Percentiles rank a stretch among this genome's conserved stretches.
Conservation (phyloP, 2,113 vertebrate genomes). For the Casuarius casuarius region DNA sequence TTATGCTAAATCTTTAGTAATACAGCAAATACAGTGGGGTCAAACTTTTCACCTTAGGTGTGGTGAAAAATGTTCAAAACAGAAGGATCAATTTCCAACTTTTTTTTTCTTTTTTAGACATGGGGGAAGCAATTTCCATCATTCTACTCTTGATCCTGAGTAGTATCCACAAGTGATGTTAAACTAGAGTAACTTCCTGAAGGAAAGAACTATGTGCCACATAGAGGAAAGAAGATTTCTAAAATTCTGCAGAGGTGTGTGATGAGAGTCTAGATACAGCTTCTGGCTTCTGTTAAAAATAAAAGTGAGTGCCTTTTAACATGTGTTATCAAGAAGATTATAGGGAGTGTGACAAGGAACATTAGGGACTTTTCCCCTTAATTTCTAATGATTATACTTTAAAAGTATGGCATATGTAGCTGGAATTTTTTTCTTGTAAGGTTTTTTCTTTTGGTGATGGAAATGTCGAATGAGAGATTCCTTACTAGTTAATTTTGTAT, state of each 20-base stretch:
- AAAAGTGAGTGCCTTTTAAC: background rate
- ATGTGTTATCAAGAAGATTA: background rate
- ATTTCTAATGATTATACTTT: background rate
- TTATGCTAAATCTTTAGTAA: background rate
- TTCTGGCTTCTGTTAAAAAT: background rate
- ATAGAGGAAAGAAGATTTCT: background rate
- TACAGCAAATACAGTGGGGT: background rate
- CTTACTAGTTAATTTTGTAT: background rate
- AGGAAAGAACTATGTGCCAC: background rate
- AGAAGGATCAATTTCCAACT: background rate
- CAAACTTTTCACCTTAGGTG: background rate
- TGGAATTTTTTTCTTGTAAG: background rate
- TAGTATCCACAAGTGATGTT: background rate
- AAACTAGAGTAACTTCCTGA: background rate
- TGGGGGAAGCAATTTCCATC: background rate
- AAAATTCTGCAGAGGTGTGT: background rate
- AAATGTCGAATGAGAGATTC: background rate
- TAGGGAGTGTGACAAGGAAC: background rate
- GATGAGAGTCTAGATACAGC: background rate
- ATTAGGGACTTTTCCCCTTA: background rate
- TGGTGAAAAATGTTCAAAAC: background rate
- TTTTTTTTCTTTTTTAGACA: background rate
- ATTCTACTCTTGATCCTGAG: background rate
- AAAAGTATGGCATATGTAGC: background rate
- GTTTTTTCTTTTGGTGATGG: background rate